phyloP scores from a whole-genome alignment of 2,797 vertebrate genomes.

The Anabas testudineus region DNA sequence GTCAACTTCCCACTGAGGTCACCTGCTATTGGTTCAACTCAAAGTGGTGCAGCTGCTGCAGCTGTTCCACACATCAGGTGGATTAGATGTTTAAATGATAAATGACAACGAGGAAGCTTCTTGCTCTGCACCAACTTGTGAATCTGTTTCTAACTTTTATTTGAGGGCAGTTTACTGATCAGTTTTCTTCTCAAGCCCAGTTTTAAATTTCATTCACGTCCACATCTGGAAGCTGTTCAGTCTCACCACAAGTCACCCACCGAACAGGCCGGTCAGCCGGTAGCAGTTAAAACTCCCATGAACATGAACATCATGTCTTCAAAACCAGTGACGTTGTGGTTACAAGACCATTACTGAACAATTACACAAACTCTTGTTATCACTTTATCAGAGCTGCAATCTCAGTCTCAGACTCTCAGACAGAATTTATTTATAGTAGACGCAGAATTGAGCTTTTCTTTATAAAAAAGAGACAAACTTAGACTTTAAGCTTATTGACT shows the following conservation, averaged over 20 bases:
- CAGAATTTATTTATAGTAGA: background rate
- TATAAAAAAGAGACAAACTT: background rate
- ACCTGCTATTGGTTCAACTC: conserved; percentile 63
- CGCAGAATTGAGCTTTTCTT: background rate
- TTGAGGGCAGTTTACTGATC: too few species aligned
- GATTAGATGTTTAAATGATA: conserved; percentile 13
- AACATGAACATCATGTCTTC: conserved; percentile 19
- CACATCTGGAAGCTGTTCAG: conserved; percentile 60
- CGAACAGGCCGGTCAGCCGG: conserved; percentile 4
- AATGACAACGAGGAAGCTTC: conserved; percentile 2
- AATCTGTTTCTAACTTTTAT: background rate
- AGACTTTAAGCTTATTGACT: too few species aligned
- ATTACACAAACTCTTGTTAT: conserved; percentile 6
- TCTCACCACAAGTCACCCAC: conserved; percentile 35
- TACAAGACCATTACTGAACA: conserved; percentile 10
- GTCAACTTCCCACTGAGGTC: conserved; percentile 56
- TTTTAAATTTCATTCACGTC: conserved; percentile 4
- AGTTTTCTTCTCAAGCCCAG: background rate
- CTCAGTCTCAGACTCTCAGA: conserved; percentile 1
- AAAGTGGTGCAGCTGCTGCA: conserved; percentile 52
- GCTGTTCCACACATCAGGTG: conserved; percentile 48
- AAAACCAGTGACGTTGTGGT: background rate
- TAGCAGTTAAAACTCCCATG: conserved; percentile 9
- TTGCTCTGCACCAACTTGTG: background rate
- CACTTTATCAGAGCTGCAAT: conserved; percentile 30